phyloP scores from a whole-genome alignment of 2,113 vertebrate genomes.

The Garra rufa region DNA sequence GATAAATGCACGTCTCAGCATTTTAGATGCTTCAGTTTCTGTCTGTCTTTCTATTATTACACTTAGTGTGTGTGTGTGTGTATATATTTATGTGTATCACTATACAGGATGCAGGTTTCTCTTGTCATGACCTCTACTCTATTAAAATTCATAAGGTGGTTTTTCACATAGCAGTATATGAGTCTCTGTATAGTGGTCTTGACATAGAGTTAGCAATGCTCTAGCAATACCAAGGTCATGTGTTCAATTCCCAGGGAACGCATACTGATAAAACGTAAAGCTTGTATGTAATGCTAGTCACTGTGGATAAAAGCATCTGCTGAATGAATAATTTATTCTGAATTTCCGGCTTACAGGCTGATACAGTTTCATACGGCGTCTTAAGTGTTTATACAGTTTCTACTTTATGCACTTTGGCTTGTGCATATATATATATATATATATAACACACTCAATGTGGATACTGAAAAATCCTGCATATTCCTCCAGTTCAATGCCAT shows the following conservation, averaged over 20 bases:
- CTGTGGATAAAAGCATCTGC: slow-evolving; percentile 34
- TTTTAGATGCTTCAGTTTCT: background rate
- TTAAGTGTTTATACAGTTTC: background rate
- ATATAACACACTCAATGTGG: too few relatives aligned
- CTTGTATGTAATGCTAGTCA: background rate
- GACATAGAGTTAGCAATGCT: background rate
- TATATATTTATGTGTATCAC: background rate
- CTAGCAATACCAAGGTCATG: background rate
- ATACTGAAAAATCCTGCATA: too few relatives aligned
- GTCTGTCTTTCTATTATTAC: background rate
- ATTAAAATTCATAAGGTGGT: background rate
- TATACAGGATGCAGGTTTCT: background rate
- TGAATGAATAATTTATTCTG: background rate
- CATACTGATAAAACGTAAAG: background rate
- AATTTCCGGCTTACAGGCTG: background rate
- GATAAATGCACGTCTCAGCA: background rate
- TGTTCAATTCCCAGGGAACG: background rate
- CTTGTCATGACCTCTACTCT: background rate
- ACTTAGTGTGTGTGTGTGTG: background rate
- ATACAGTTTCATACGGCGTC: background rate
- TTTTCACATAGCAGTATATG: background rate
- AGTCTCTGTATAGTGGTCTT: background rate
- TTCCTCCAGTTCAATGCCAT: background rate
- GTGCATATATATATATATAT: background rate
- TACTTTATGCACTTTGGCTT: background rate